Evolutionary conservation across 2,797 vertebrate genomes (phyloP).

Genomic region (Galaxias olidus): DNA sequence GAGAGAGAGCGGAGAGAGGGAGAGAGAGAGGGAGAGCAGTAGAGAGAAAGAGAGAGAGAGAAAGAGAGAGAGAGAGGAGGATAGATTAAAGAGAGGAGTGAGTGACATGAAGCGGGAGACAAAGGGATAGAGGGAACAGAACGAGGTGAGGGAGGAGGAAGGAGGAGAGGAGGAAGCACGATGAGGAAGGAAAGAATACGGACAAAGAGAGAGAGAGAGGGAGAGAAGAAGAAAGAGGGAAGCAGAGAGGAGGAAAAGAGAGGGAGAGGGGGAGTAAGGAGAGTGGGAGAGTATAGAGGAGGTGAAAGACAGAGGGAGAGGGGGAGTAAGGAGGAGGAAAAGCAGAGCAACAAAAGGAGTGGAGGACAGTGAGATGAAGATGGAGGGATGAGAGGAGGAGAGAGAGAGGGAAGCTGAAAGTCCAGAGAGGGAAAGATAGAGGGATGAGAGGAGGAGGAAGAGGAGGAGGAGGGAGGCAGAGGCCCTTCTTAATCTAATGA

Average conservation of each 20-base stretch:
- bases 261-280: neutral
- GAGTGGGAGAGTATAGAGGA: neutral
- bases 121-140: neutral
- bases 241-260: neutral
- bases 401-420: too few species aligned
- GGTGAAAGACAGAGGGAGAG: neutral
- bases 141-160: neutral
- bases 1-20: neutral
- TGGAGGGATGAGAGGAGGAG: neutral
- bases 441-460: too few species aligned
- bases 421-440: too few species aligned
- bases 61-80: neutral
- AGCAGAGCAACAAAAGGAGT: neutral
- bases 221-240: slow-evolving; percentile 25
- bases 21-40: neutral
- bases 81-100: neutral
- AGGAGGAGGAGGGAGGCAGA: too few species aligned
- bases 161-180: neutral
- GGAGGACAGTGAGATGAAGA: neutral
- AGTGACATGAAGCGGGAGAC: neutral
- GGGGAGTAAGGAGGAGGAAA: neutral
- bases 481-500: slow-evolving; percentile 72
- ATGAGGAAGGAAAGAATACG: neutral
- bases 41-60: neutral
- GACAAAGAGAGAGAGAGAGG: slow-evolving; percentile 1